Conservation (phyloP, 1,140 invertebrate genomes). For the Panagrolaimus sp. region DNA sequence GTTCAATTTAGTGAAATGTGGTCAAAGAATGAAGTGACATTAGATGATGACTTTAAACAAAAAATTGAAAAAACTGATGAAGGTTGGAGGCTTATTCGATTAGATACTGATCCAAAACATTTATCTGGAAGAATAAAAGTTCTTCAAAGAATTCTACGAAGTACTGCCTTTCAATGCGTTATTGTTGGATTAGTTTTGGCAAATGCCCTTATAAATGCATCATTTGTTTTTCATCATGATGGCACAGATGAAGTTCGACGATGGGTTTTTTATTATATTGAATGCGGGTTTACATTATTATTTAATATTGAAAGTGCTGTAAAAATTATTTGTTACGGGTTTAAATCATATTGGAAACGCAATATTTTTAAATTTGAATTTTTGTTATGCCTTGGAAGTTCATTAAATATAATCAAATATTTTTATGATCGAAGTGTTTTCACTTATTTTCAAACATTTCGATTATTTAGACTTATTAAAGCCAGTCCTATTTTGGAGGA, state of each 20-base stretch:
- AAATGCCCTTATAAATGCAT: constrained; percentile 89
- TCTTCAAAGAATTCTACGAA: constrained; percentile 82
- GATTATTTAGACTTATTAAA: constrained; percentile 91
- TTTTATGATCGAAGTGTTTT: constrained; percentile 81
- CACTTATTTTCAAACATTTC: constrained; percentile 92
- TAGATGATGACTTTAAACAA: constrained; percentile 55
- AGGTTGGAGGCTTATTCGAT: constrained; percentile 51
- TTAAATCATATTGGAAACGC: constrained; percentile 85
- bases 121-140: constrained; percentile 34
- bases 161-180: constrained; percentile 77
- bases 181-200: constrained; percentile 88
- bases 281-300: constrained; percentile 74
- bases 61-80: constrained; percentile 68
- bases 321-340: constrained; percentile 94
- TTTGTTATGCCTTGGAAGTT: constrained; percentile 83
- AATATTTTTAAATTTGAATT: constrained; percentile 97
- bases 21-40: constrained; percentile 70
- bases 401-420: constrained; percentile 82
- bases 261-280: constrained; percentile 83
- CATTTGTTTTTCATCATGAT: constrained; percentile 91
- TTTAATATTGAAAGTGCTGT: constrained; percentile 90
- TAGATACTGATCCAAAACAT: constrained; percentile 67
- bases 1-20: constrained; percentile 99
- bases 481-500: constrained; percentile 97
- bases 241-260: constrained; percentile 71